Evolutionary conservation across 2,888 invertebrate species (phyloP), one percentile per base, ranked within the genome.

Genomic region (Barypeithes pellucidus): DNA sequence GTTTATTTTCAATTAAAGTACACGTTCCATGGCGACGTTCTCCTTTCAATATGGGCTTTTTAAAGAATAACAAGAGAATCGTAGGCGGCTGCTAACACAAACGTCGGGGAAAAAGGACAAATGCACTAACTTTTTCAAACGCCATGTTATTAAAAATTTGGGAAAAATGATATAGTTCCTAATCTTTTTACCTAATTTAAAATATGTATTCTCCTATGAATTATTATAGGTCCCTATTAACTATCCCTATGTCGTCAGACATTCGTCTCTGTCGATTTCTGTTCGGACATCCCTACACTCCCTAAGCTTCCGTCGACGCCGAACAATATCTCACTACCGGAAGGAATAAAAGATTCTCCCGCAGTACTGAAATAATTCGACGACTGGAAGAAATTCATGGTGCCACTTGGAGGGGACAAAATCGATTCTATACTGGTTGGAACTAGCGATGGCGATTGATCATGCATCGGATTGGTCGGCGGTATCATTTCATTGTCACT

Each of bases 251-350:
- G 1, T 12, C 50, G 36, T 69, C 69, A 69, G 14, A 69, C 69
- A 36, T 54, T 61, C 4, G 69, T 62, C n/a, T 62, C 62, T 1
- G 68, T 43, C 1, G 69, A 29, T 62, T 54, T 69, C 8, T 39
- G 11, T 29, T 62, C 69, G 0, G 62, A 29, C n/a, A 68, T 47
- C 1, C 47, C 11, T 33, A 47, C 29, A 61, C 16, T 43, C 8
- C 52, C 33, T 36, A 60, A 59, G 39, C 47, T 68, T 14, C 75
- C 73, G 68, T 79, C 84, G 45, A 88, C 87, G 3, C 88, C 88
- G 77, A 90, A 92, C 3, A 91, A 83, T 77, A 89, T 89, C 79
- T 92, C 92, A 0, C 91, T 90, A 0, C 91, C 91, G 0, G 89
- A 88, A 4, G 90, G 89, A 75, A 89, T 88, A 72, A 83, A 82